These are phyloP conservation scores for Acipenser oxyrinchus DNA, from an alignment of 2,797 vertebrate species.

Conservation along the genomic window DNA sequence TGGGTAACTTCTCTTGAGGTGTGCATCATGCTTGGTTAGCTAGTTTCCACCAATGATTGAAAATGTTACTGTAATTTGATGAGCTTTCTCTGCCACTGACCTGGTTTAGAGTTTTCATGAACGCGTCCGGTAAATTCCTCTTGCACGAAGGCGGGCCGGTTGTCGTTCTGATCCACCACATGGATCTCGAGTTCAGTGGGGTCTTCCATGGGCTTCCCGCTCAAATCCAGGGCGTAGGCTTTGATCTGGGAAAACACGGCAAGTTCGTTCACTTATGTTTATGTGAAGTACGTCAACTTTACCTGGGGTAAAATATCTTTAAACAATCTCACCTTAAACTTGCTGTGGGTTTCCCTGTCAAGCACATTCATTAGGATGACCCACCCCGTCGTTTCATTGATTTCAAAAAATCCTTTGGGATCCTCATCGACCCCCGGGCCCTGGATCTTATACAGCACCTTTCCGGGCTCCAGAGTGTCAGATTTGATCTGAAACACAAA, in stretches of 20 bases:
- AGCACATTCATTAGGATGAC: conserved; percentile 80
- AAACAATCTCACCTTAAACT: conserved; percentile 66
- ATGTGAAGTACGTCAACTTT: too few species aligned
- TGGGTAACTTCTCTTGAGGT: too few species aligned
- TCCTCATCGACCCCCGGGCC: conserved; percentile 90
- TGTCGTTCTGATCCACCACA: conserved; percentile 95
- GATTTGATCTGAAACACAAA: conserved; percentile 77
- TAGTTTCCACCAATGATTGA: not conserved
- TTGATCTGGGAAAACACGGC: conserved; percentile 59
- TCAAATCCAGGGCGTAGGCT: conserved; percentile 85
- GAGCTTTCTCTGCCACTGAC: conserved; percentile 41
- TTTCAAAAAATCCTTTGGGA: conserved; percentile 83
- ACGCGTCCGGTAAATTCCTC: conserved; percentile 63
- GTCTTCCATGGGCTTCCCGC: conserved; percentile 80
- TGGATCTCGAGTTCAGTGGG: conserved; percentile 90
- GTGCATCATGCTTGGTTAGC: not conserved
- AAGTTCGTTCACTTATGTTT: too few species aligned
- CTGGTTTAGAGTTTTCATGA: conserved; percentile 79
- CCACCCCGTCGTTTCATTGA: conserved; percentile 79
- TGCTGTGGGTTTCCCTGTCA: conserved; percentile 80
- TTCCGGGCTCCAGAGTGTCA: conserved; percentile 78
- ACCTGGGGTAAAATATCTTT: too few species aligned
- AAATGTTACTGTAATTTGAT: not conserved
- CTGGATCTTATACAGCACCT: conserved; percentile 91
- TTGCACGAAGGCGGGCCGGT: conserved; percentile 74